Conservation (phyloP, 2,113 vertebrate species). For the Strix aluco region DNA sequence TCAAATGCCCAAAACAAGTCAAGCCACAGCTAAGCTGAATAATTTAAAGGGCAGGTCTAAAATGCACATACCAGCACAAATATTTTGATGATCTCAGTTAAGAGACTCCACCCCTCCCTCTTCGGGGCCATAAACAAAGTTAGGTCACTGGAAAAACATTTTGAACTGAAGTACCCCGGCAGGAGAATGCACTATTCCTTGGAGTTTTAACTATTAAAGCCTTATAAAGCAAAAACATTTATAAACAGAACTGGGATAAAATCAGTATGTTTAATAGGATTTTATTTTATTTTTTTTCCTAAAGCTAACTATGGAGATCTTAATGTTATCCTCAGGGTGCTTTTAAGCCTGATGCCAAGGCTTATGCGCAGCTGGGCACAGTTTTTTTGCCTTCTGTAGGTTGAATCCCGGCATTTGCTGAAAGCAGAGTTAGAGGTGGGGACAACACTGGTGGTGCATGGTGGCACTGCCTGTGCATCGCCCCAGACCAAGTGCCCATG, state of each 20-base stretch:
- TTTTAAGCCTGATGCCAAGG: neutral
- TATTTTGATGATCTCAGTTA: slow-evolving; percentile 56
- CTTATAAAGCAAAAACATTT: neutral
- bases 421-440: neutral
- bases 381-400: neutral
- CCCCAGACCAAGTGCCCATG: neutral
- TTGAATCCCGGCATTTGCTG: rapidly evolving
- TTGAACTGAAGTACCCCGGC: slow-evolving; percentile 16
- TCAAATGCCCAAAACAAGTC: neutral
- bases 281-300: neutral
- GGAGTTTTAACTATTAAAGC: neutral
- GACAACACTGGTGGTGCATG: neutral
- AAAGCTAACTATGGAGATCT: neutral
- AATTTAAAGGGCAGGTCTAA: slow-evolving; percentile 39
- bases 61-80: neutral
- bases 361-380: neutral
- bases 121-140: slow-evolving; percentile 43
- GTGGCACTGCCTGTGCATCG: rapidly evolving
- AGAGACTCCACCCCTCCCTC: slow-evolving; percentile 47
- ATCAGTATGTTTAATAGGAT: neutral
- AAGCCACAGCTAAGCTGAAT: slow-evolving; percentile 8
- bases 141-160: slow-evolving; percentile 60
- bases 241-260: neutral
- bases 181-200: slow-evolving; percentile 7
- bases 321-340: neutral